phyloP scores from a whole-genome alignment of 2,113 vertebrate species.

The Microtus montanus region DNA sequence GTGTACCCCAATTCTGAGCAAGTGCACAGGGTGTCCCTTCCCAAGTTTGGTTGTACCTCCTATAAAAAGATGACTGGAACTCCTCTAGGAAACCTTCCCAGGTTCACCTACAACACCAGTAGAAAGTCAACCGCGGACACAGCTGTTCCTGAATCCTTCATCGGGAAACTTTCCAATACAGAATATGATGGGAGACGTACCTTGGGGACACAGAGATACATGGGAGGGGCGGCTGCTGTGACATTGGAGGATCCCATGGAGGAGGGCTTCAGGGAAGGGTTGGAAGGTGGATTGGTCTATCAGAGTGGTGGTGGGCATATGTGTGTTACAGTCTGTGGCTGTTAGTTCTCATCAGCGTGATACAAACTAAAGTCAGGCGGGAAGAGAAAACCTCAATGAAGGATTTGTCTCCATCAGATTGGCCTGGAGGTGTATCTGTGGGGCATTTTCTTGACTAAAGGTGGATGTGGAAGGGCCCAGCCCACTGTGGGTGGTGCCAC shows the following conservation, averaged over 20 bases:
- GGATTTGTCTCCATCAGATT: background rate
- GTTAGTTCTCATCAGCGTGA: background rate
- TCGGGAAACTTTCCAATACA: background rate
- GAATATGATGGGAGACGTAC: background rate
- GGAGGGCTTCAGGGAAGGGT: background rate
- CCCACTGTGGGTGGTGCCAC: background rate
- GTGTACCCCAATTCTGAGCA: background rate
- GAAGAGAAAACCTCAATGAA: background rate
- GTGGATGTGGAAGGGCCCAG: background rate
- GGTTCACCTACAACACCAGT: background rate
- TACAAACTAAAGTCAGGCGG: background rate
- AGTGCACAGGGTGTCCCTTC: background rate
- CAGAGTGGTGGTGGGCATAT: background rate
- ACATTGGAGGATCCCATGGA: background rate
- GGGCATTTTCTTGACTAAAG: background rate
- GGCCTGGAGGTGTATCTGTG: background rate
- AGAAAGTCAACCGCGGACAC: background rate
- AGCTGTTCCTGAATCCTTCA: background rate
- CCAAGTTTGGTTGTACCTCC: background rate
- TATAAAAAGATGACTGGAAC: background rate
- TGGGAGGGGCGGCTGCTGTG: background rate
- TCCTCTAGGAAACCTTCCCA: conserved; percentile 45
- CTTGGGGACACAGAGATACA: background rate
- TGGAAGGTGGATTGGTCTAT: background rate
- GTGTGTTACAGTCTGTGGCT: background rate